These are phyloP conservation scores for Daktulosphaira vitifoliae DNA, from an alignment of 1,140 invertebrate genomes.

Conservation along the genomic window DNA sequence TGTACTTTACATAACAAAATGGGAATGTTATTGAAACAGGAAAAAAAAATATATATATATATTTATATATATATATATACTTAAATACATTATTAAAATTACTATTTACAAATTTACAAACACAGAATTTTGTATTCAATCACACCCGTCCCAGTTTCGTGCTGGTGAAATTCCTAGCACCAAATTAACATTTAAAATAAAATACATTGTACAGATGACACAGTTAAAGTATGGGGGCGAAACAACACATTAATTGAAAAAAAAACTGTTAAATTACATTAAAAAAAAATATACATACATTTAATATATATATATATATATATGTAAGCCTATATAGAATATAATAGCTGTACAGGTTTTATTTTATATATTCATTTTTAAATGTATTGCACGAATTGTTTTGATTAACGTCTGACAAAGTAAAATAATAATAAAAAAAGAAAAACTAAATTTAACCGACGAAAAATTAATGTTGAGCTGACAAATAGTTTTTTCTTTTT, in stretches of 20 bases:
- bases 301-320: not conserved
- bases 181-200: not conserved
- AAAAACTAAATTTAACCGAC: slow-evolving; percentile 10
- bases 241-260: not conserved
- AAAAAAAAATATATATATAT: slow-evolving; percentile 8
- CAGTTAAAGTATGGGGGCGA: not conserved
- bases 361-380: not conserved
- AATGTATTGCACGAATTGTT: slow-evolving; percentile 24
- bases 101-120: not conserved
- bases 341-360: slow-evolving; percentile 18
- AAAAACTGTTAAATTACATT: not conserved
- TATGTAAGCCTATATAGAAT: not conserved
- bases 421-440: slow-evolving; percentile 34
- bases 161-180: not conserved
- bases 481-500: not conserved
- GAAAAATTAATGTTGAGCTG: not conserved
- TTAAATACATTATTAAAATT: too few relatives aligned
- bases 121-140: too few relatives aligned
- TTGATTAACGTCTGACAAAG: slow-evolving; percentile 20
- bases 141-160: too few relatives aligned
- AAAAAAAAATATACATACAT: slow-evolving; percentile 1
- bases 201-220: not conserved
- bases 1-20: slow-evolving; percentile 24
- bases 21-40: slow-evolving; percentile 18
- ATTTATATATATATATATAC: too few relatives aligned